Evolutionary conservation across 2,113 vertebrate genomes (phyloP), one percentile per base, ranked within the genome.

Genomic region (Vicugna pacos): DNA sequence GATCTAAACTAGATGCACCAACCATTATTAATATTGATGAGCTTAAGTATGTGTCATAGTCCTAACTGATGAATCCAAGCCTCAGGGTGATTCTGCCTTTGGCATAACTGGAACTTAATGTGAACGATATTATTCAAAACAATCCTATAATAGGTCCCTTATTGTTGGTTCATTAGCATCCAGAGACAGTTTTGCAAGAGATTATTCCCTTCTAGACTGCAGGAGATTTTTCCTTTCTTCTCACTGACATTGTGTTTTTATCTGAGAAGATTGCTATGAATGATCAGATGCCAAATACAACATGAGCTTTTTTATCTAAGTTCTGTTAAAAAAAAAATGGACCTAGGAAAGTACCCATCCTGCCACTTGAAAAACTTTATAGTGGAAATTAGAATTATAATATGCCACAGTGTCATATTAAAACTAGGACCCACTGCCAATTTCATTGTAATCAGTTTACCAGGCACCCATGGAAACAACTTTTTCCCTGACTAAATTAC

Each of bases 401-500:
- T 97, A 96, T 95, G 79, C 85, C 58, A 70, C 86, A 76, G 94
- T 97, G 67, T 95, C 94, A 93, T 95, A 96, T 96, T 98, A 96
- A 95, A 96, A 83, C 93, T 75, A 62, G 32, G 93, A 96, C 89
- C 28, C 24, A 82, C 70, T 96, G 97, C 97, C 98, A 98, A 93
- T 89, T 96, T 89, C 94, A 96, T 96, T 97, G 89, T 97, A 96
- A 95, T 95, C 79, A 85, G 97, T 96, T 97, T 97, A 97, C 89
- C 92, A 96, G 93, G 91, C 94, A 94, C 89, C 97, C 93, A 96
- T 72, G 91, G 95, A 96, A 97, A 95, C 91, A 97, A 93, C 70
- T 73, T 92, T 97, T 93, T 97, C 67, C 86, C 96, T 95, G 94
- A 94, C 95, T 96, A 97, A 98, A 98, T 98, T 97, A 94, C 97